Conservation (phyloP, 2,888 invertebrate species). For the Blastobasis lacticolella region DNA sequence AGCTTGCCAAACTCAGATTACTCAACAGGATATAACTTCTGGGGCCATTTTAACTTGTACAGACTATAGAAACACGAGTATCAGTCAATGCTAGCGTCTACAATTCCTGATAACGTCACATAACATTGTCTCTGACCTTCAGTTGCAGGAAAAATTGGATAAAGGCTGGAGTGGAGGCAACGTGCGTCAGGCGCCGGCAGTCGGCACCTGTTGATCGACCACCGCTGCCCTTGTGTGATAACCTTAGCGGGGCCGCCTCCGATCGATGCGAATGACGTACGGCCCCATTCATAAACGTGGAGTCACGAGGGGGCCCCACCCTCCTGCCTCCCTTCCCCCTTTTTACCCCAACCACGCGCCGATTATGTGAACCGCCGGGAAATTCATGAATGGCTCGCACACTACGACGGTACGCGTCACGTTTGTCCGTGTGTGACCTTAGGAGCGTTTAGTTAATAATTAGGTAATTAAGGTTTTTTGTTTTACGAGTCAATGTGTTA, state of each 20-base stretch:
- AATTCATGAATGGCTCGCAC: constrained; percentile 61
- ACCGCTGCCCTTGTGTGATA: constrained; percentile 57
- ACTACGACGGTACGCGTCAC: constrained; percentile 13
- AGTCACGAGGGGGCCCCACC: constrained; percentile 16
- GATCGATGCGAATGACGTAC: constrained; percentile 68
- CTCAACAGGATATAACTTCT: too few species aligned
- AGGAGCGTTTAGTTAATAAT: too few species aligned
- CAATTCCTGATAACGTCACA: too few species aligned
- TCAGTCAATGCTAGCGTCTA: too few species aligned
- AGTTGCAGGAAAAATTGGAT: too few species aligned
- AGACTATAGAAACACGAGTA: too few species aligned
- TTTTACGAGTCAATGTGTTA: too few species aligned
- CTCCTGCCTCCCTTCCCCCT: constrained; percentile 13
- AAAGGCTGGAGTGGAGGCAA: neutral
- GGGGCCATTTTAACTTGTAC: too few species aligned
- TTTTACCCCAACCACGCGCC: constrained; percentile 29
- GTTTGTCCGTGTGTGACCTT: neutral
- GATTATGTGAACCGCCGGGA: constrained; percentile 29
- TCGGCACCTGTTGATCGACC: constrained; percentile 58
- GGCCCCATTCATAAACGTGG: constrained; percentile 68
- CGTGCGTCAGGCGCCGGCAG: constrained; percentile 52
- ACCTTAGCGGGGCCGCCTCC: constrained; percentile 43
- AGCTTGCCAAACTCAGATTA: too few species aligned
- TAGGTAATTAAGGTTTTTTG: too few species aligned
- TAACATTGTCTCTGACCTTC: too few species aligned